Percentiles rank a stretch among this genome's conserved stretches.
These are phyloP conservation scores for Gracilinanus agilis DNA, from an alignment of 2,113 vertebrate genomes.

Conservation along the genomic window DNA sequence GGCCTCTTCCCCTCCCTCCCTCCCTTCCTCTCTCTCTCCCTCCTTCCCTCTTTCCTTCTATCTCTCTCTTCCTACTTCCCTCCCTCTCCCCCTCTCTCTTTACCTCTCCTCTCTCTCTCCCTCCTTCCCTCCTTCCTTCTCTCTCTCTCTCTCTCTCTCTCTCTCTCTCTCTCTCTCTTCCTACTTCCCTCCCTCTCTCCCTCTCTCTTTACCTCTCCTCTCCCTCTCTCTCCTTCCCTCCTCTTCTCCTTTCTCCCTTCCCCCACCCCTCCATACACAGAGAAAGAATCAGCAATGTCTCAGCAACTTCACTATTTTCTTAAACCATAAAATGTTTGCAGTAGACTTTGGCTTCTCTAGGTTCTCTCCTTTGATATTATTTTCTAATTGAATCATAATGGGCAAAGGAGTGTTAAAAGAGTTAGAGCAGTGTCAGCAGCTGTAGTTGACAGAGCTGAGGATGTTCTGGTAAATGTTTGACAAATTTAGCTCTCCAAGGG, in stretches of 20 bases:
- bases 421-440: neutral
- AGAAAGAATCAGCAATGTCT: conserved; percentile 1
- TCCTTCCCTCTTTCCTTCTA: no score
- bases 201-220: no score
- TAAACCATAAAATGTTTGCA: conserved; percentile 19
- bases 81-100: no score
- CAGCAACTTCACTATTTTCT: neutral
- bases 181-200: no score
- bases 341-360: conserved; percentile 12
- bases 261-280: neutral
- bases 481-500: neutral
- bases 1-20: neutral
- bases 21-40: no score
- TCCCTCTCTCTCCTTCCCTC: no score
- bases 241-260: no score
- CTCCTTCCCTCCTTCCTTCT: no score
- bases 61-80: no score
- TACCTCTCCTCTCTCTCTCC: no score
- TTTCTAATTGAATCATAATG: conserved; percentile 44
- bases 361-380: conserved; percentile 14
- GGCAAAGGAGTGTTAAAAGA: neutral
- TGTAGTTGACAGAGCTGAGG: neutral
- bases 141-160: no score
- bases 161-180: no score
- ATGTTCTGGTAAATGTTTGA: neutral